Base-by-base conservation (phyloP, 2,113 vertebrate species). In the Myrmecobius fasciatus region DNA sequence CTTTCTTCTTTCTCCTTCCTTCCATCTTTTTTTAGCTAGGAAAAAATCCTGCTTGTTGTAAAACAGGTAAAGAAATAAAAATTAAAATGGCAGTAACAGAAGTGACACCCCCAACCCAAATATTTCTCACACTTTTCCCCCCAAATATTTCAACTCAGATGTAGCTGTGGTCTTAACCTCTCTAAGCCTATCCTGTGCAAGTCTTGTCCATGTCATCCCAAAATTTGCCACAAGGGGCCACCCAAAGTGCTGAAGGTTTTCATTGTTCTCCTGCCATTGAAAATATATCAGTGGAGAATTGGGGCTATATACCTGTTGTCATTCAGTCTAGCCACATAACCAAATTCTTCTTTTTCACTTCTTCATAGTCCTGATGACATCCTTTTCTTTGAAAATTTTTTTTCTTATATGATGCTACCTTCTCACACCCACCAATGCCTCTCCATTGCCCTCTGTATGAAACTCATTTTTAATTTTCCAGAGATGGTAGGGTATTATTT, bases 21-120 rank as follows among this genome's bases (percentile, higher is more conserved):
- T n/a, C 4, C 14, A 20, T 36, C 4, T 12, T 67, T 36, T 36
- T 12, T 36, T 36, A 67, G 60, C 56, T 14, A 14, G 17, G 60
- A 22, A n/a, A 75, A 36, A 75, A n/a, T 20, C 3, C 36, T n/a
- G 14, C 36, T 22, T 89, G 92, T 96, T 95, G 89, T 93, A 92
- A 94, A 96, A 92, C 91, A 89, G 51, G 48, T 95, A 89, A 94
- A 93, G 95, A 97, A 97, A 93, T 46, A 83, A 36, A 96, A 97
- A 94, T 49, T 92, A 91, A 95, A 95, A 94, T 75, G 36, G 36
- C 36, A 75, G 36, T 36, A 75, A 75, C 0, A 75, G 60, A 75
- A 75, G 36, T 20, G n/a, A n/a, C 31, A 75, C 36, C 17, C 31
- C 14, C 36, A n/a, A 75, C 4, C 14, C 60, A 75, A 75, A 75